These are phyloP conservation scores for Papilio glaucus DNA, from an alignment of 1,140 invertebrate species.

Conservation along the genomic window DNA sequence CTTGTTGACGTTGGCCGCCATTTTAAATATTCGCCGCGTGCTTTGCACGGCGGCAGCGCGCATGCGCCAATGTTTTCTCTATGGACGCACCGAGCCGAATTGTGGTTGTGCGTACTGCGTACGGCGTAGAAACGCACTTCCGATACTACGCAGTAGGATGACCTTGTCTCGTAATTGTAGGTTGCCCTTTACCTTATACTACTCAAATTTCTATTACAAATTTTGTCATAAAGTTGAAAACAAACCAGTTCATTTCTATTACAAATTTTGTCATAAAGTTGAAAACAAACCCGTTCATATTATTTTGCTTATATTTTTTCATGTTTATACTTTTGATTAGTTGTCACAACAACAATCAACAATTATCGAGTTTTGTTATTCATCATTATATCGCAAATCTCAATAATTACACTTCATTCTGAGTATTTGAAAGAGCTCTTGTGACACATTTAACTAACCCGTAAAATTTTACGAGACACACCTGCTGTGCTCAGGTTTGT, in stretches of 20 bases:
- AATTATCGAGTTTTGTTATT: no score
- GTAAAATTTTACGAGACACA: no score
- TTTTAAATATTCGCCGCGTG: conserved; percentile 1
- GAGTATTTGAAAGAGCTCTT: no score
- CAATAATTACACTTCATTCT: no score
- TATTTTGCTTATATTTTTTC: no score
- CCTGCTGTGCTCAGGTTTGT: no score
- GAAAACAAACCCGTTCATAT: no score
- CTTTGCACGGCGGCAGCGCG: neutral
- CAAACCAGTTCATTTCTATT: neutral
- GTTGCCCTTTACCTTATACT: conserved; percentile 23
- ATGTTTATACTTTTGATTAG: no score
- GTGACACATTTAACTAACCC: no score
- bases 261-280: neutral
- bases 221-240: neutral
- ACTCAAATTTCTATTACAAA: conserved; percentile 14
- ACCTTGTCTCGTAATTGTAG: conserved; percentile 48
- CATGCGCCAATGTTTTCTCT: conserved; percentile 17
- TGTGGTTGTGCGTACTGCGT: conserved; percentile 24
- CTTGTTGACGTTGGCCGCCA: conserved; percentile 6
- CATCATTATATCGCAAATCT: no score
- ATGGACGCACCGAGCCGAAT: neutral
- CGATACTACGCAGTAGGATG: conserved; percentile 60
- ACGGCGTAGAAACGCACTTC: conserved; percentile 38
- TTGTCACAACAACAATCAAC: no score